Evolutionary conservation across 2,888 invertebrate species (phyloP).

Genomic region (Physocephala rufipes): DNA sequence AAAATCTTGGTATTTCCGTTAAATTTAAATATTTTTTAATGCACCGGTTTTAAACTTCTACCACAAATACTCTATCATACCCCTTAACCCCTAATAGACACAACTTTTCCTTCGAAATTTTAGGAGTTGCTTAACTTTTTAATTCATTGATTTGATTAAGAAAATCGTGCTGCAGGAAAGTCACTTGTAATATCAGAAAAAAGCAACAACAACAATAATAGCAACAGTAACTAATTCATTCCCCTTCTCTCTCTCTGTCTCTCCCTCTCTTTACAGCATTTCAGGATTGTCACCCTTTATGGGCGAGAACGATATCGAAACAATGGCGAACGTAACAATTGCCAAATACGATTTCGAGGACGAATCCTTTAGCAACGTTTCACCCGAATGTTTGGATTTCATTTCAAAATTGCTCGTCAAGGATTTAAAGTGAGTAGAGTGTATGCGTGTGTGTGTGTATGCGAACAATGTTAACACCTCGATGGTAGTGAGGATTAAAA

Average conservation of each 20-base stretch:
- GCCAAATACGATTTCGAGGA: conserved; percentile 98
- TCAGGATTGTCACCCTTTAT: conserved; percentile 98
- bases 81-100: no score
- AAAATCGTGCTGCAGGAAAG: conserved; percentile 29
- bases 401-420: conserved; percentile 90
- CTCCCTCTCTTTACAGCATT: conserved; percentile 68
- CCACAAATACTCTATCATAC: neutral
- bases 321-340: conserved; percentile 98
- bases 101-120: no score
- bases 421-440: conserved; percentile 81
- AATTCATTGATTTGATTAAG: conserved; percentile 37
- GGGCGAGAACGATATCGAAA: conserved; percentile 97
- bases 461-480: neutral
- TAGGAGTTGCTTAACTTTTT: neutral
- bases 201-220: conserved; percentile 29
- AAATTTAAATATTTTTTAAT: conserved; percentile 14
- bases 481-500: no score
- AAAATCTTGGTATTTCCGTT: neutral
- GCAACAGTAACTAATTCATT: conserved; percentile 41
- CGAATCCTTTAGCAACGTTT: conserved; percentile 94
- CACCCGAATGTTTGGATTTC: conserved; percentile 95
- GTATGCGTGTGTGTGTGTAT: neutral
- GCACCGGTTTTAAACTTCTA: no score
- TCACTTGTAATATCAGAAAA: conserved; percentile 36
- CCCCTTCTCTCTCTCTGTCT: no score